A percentile compares a stretch with the other conserved stretches of the same genome.
phyloP scores from a whole-genome alignment of 1,140 invertebrate species.

The Sipha flava region DNA sequence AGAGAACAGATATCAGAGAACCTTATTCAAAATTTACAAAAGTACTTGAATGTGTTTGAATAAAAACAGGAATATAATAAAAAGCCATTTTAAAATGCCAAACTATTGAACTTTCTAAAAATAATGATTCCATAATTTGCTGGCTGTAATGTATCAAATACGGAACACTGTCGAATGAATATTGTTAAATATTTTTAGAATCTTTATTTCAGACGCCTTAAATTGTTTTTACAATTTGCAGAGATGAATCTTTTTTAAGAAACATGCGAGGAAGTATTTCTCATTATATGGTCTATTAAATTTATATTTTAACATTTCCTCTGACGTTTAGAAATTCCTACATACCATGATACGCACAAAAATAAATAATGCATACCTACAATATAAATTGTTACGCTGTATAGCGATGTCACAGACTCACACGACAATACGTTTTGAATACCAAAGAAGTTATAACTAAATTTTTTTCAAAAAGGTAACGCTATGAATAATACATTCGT shows the following conservation, averaged over 20 bases:
- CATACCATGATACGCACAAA: background rate
- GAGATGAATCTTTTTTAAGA: background rate
- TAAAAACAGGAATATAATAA: background rate
- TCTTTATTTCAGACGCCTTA: background rate
- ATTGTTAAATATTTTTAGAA: slow-evolving; percentile 8
- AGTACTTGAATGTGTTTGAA: background rate
- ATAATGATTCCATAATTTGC: too few relatives aligned
- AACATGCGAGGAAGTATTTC: background rate
- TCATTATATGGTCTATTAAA: background rate
- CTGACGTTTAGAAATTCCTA: background rate
- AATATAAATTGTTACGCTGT: too few relatives aligned
- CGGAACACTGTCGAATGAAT: too few relatives aligned
- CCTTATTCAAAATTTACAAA: background rate
- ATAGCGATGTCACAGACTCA: too few relatives aligned
- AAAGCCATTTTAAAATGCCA: background rate
- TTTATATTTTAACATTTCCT: background rate
- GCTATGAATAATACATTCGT: too few relatives aligned
- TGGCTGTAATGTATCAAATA: too few relatives aligned
- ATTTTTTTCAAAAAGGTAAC: too few relatives aligned
- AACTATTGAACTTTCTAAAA: background rate
- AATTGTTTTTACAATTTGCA: background rate
- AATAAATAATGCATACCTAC: background rate
- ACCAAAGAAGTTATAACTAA: too few relatives aligned
- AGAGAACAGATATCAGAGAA: background rate
- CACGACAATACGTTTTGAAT: too few relatives aligned